Conservation (phyloP, 2,113 vertebrate genomes). For the Gobius niger region DNA sequence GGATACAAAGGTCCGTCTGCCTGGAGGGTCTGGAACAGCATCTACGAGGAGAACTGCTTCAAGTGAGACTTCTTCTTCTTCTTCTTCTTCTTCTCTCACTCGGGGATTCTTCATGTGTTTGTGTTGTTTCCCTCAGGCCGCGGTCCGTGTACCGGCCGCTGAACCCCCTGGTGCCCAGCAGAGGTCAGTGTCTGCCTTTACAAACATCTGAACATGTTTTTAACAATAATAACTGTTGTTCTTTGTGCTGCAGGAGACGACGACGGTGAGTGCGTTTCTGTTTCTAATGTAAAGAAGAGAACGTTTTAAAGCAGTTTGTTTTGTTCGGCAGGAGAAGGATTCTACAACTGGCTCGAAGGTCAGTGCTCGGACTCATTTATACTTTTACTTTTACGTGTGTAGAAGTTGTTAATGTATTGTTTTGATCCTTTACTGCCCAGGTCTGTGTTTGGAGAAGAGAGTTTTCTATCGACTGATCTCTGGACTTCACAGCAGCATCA, state of each 20-base stretch:
- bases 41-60: slow-evolving; percentile 99
- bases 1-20: slow-evolving; percentile 93
- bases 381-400: no score
- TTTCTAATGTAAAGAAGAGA: neutral
- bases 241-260: slow-evolving; percentile 82
- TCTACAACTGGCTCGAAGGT: slow-evolving; percentile 98
- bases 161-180: slow-evolving; percentile 88
- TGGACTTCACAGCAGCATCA: slow-evolving; percentile 96
- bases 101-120: neutral
- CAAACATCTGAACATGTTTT: neutral
- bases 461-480: slow-evolving; percentile 97
- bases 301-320: slow-evolving; percentile 23
- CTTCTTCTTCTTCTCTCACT: no score
- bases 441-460: slow-evolving; percentile 94
- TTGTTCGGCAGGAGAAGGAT: slow-evolving; percentile 83
- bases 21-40: slow-evolving; percentile 98
- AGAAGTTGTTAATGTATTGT: no score
- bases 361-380: slow-evolving; percentile 32
- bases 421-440: slow-evolving; percentile 56
- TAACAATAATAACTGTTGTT: neutral
- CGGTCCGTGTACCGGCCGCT: slow-evolving; percentile 94
- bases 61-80: no score
- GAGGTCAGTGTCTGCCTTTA: slow-evolving; percentile 74
- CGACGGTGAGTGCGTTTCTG: slow-evolving; percentile 83
- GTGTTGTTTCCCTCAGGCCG: slow-evolving; percentile 76